Evolutionary conservation across 2,888 invertebrate genomes (phyloP).

Genomic region (Agonopterix arenella): DNA sequence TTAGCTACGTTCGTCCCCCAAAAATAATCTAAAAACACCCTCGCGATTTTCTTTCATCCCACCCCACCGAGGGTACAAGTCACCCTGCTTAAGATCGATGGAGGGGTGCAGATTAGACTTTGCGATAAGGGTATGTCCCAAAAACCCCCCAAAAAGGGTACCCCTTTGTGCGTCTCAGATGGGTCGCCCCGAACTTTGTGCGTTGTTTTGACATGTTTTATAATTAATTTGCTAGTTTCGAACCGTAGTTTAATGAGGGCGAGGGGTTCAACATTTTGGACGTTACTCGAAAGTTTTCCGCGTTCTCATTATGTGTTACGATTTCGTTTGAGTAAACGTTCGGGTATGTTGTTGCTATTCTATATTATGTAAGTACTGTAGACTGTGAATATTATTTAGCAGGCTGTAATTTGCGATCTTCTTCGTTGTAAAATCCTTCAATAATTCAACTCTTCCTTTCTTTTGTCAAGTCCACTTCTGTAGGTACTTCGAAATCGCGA

Average conservation of each 20-base stretch:
- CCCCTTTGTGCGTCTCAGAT: conserved; percentile 69
- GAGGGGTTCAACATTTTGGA: conserved; percentile 48
- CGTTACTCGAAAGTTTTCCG: conserved; percentile 14
- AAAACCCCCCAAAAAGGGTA: conserved; percentile 33
- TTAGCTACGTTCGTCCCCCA: conserved; percentile 32
- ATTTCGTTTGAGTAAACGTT: too few relatives aligned
- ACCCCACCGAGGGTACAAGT: conserved; percentile 58
- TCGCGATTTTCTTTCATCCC: conserved; percentile 68
- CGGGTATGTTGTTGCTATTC: not conserved
- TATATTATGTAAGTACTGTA: not conserved
- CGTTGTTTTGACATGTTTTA: conserved; percentile 73
- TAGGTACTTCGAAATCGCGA: too few relatives aligned
- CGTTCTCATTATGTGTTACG: not conserved
- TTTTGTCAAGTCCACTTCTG: too few relatives aligned
- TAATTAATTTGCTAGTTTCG: conserved; percentile 76
- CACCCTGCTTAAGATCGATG: conserved; percentile 76
- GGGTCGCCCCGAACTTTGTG: conserved; percentile 58
- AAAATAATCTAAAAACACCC: conserved; percentile 48
- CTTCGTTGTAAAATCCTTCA: too few relatives aligned
- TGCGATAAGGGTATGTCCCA: conserved; percentile 65
- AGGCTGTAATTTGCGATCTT: too few relatives aligned
- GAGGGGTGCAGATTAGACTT: conserved; percentile 67
- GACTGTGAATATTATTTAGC: too few relatives aligned
- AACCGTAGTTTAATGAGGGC: conserved; percentile 63
- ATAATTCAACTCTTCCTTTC: too few relatives aligned